Evolutionary conservation across 2,797 vertebrate genomes (phyloP).

Genomic region (Diplodus sargus): DNA sequence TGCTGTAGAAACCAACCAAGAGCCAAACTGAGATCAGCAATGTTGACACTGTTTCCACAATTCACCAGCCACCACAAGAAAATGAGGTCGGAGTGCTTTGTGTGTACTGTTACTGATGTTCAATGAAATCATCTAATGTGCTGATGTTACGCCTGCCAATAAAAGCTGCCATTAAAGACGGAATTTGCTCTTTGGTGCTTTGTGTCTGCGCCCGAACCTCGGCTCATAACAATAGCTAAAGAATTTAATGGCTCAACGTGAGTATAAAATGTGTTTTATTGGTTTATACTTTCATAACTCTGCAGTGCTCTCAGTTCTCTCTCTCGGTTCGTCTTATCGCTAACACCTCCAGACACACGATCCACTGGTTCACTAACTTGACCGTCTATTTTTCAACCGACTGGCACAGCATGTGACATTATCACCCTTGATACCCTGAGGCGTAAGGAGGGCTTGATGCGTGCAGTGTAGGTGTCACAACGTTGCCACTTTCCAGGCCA

Average conservation of each 20-base stretch:
- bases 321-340: not conserved
- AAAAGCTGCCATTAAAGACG: not conserved
- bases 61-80: not conserved
- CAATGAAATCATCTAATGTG: not conserved
- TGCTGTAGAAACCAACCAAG: not conserved
- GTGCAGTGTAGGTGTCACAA: slow-evolving; percentile 17
- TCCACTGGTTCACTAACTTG: not conserved
- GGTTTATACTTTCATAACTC: too few species aligned
- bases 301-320: not conserved
- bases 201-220: not conserved
- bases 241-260: not conserved
- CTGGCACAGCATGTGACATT: slow-evolving; percentile 26
- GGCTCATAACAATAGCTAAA: not conserved
- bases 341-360: slow-evolving; percentile 1
- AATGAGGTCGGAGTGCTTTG: not conserved
- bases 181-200: not conserved
- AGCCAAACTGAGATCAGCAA: not conserved
- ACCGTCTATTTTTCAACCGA: slow-evolving; percentile 13
- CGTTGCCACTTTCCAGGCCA: slow-evolving; percentile 27
- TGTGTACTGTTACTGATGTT: not conserved
- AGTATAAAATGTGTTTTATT: not conserved
- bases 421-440: slow-evolving; percentile 27
- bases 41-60: not conserved
- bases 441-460: slow-evolving; percentile 18
- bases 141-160: too few species aligned